phyloP scores from a whole-genome alignment of 2,113 vertebrate genomes.

The Hemibagrus wyckioides region DNA sequence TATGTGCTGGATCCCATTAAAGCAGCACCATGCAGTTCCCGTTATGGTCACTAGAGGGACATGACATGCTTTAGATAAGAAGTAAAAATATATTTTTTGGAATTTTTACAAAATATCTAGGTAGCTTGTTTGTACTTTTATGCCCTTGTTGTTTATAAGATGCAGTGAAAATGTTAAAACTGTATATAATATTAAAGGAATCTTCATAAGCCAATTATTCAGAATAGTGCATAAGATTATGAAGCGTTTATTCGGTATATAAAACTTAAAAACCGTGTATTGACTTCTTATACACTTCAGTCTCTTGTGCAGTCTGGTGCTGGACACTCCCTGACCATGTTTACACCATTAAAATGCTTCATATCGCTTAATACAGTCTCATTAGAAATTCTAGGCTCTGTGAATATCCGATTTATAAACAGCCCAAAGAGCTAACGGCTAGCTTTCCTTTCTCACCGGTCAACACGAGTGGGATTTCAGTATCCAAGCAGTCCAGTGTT shows the following conservation, averaged over 20 bases:
- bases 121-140: background rate
- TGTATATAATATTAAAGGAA: background rate
- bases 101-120: background rate
- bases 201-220: background rate
- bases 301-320: background rate
- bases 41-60: constrained; percentile 50
- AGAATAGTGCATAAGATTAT: background rate
- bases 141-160: no score
- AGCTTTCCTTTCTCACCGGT: background rate
- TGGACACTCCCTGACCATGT: background rate
- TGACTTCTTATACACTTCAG: background rate
- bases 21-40: constrained; percentile 10
- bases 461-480: background rate
- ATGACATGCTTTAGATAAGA: background rate
- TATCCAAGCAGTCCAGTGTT: background rate
- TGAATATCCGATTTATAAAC: background rate
- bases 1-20: background rate
- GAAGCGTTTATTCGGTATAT: background rate
- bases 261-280: background rate
- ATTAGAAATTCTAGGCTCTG: background rate
- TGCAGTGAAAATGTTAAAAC: background rate
- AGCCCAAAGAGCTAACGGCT: background rate
- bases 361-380: no score
- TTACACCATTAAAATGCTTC: background rate
- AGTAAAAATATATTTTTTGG: background rate